phyloP scores from a whole-genome alignment of 2,888 invertebrate genomes.

The Aradus depressus region DNA sequence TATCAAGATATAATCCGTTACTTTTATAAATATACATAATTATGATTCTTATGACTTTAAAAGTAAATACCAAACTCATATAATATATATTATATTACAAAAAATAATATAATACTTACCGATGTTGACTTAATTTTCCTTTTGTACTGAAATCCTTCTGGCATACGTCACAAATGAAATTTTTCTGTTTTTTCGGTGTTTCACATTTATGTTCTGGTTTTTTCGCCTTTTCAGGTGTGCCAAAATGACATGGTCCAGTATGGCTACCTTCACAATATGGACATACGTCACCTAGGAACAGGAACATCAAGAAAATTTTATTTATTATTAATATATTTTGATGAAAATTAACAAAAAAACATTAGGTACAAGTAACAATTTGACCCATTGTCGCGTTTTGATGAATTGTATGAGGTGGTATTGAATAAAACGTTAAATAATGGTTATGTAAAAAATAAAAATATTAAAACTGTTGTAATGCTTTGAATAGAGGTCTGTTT shows the following conservation, averaged over 20 bases:
- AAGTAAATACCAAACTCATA: neutral
- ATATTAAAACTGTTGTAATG: too few species aligned
- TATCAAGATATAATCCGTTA: neutral
- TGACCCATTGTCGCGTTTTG: too few species aligned
- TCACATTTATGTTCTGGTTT: neutral
- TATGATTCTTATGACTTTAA: neutral
- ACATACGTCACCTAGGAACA: too few species aligned
- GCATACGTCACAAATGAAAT: conserved; percentile 21
- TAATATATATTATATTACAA: neutral
- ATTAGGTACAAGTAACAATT: too few species aligned
- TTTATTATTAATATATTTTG: too few species aligned
- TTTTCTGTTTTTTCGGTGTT: conserved; percentile 7
- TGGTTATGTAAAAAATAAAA: too few species aligned
- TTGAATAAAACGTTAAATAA: too few species aligned
- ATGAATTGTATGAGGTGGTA: too few species aligned
- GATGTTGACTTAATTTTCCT: conserved; percentile 18
- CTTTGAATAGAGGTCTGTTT: too few species aligned
- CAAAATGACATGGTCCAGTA: conserved; percentile 18
- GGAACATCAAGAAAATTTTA: too few species aligned
- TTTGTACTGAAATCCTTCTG: conserved; percentile 20
- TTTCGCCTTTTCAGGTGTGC: conserved; percentile 1
- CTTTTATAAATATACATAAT: neutral
- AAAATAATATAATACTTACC: conserved; percentile 1
- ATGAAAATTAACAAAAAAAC: too few species aligned
- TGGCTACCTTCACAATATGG: conserved; percentile 17